Evolutionary conservation across 2,888 invertebrate genomes (phyloP).

Genomic region (Dysmachus trigonus): DNA sequence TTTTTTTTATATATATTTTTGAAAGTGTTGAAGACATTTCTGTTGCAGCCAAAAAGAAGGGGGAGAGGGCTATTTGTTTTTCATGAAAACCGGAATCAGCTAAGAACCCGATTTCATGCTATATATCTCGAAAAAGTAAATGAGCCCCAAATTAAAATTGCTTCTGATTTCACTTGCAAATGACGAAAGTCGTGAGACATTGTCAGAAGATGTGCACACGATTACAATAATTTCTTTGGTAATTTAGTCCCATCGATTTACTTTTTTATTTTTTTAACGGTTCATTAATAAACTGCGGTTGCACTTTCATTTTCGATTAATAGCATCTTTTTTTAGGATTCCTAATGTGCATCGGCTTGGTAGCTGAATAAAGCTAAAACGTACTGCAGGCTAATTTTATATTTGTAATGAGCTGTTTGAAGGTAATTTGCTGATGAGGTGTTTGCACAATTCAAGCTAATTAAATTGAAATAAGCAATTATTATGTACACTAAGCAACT

Average conservation of each 20-base stretch:
- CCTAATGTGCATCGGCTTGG: not conserved
- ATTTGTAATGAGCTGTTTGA: not conserved
- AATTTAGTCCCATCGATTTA: not conserved
- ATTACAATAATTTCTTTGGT: not conserved
- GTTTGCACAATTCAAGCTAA: not conserved
- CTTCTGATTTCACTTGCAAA: conserved; percentile 7
- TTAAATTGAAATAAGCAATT: not conserved
- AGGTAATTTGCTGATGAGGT: not conserved
- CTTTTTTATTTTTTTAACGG: not conserved
- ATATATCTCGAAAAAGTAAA: not conserved
- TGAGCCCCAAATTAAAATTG: not conserved
- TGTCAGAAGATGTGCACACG: not conserved
- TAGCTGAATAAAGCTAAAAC: not conserved
- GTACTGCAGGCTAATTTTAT: not conserved
- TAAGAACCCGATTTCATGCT: conserved; percentile 9
- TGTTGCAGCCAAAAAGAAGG: not conserved
- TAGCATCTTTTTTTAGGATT: not conserved
- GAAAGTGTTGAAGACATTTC: not conserved
- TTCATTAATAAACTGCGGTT: not conserved
- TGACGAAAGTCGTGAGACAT: conserved; percentile 7
- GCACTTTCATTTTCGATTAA: conserved; percentile 6
- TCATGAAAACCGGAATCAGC: conserved; percentile 5
- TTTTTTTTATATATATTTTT: not conserved
- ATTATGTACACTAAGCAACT: not conserved
- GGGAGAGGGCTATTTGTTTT: not conserved